These are phyloP conservation scores for Suillia variegata DNA, from an alignment of 2,888 invertebrate species.

Conservation along the genomic window DNA sequence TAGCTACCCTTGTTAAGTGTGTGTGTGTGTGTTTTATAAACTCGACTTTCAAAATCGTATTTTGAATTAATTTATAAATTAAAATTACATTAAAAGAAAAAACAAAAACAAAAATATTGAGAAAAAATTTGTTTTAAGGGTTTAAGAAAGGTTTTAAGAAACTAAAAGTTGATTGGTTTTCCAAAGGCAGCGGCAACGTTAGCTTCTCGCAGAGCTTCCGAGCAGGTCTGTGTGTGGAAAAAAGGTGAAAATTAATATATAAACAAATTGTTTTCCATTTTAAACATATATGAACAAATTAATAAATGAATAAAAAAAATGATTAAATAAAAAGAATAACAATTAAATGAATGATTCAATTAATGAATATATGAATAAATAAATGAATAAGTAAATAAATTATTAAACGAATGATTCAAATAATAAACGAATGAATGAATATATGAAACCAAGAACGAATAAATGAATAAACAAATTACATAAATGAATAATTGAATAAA, in stretches of 20 bases:
- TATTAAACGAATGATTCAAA: too few species aligned
- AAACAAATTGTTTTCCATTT: too few species aligned
- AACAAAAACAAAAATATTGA: neutral
- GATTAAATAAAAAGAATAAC: too few species aligned
- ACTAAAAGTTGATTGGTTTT: constrained; percentile 95
- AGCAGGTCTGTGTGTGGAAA: constrained; percentile 79
- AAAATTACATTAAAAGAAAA: constrained; percentile 5
- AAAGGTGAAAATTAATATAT: constrained; percentile 7
- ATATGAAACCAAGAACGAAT: too few species aligned
- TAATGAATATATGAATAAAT: neutral
- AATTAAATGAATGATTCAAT: constrained; percentile 4
- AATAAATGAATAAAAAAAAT: too few species aligned
- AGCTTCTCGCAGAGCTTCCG: constrained; percentile 97
- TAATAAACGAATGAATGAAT: too few species aligned
- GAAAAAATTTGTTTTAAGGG: neutral
- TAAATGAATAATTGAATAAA: too few species aligned
- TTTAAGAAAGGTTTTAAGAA: neutral
- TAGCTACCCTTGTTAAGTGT: too few species aligned
- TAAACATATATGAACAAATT: too few species aligned
- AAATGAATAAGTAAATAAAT: neutral
- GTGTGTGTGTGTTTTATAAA: too few species aligned
- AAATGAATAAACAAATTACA: too few species aligned
- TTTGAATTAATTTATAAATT: constrained; percentile 10
- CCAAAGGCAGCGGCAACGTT: constrained; percentile 94
- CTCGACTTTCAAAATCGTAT: neutral